phyloP scores from a whole-genome alignment of 1,140 invertebrate genomes.

The Calephelis nemesis region DNA sequence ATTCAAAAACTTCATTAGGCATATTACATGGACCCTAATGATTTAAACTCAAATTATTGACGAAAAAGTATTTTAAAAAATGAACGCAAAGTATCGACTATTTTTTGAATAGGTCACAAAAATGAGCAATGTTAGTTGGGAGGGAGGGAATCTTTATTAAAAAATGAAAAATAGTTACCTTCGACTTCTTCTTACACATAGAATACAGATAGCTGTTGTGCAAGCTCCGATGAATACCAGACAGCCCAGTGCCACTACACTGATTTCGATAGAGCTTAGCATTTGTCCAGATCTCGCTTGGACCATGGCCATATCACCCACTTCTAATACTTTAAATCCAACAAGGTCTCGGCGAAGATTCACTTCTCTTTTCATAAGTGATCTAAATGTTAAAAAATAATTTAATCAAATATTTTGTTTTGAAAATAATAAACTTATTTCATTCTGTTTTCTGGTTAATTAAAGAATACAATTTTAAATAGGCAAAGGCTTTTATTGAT shows the following conservation, averaged over 20 bases:
- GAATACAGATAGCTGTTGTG: constrained; percentile 87
- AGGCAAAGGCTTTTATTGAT: no score
- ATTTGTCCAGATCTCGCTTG: constrained; percentile 51
- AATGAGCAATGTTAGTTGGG: constrained; percentile 3
- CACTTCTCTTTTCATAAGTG: constrained; percentile 80
- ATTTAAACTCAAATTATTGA: no score
- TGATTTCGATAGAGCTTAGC: constrained; percentile 87
- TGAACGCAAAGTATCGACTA: no score
- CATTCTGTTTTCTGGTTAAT: no score
- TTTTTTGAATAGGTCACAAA: not conserved
- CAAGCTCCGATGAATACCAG: constrained; percentile 89
- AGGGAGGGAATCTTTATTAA: not conserved
- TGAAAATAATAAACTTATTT: no score
- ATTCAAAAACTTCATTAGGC: no score
- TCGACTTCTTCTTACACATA: constrained; percentile 84
- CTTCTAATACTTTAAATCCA: constrained; percentile 81
- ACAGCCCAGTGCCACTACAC: constrained; percentile 87
- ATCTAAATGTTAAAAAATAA: constrained; percentile 65
- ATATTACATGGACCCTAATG: no score
- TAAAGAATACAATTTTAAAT: no score
- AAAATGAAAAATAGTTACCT: constrained; percentile 65
- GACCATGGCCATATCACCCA: constrained; percentile 60
- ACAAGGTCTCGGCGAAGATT: constrained; percentile 81
- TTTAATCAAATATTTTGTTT: not conserved
- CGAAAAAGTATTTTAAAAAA: no score